Percentiles rank a stretch among this genome's conserved stretches.
Conservation (phyloP, 2,113 vertebrate species). For the Peromyscus leucopus region DNA sequence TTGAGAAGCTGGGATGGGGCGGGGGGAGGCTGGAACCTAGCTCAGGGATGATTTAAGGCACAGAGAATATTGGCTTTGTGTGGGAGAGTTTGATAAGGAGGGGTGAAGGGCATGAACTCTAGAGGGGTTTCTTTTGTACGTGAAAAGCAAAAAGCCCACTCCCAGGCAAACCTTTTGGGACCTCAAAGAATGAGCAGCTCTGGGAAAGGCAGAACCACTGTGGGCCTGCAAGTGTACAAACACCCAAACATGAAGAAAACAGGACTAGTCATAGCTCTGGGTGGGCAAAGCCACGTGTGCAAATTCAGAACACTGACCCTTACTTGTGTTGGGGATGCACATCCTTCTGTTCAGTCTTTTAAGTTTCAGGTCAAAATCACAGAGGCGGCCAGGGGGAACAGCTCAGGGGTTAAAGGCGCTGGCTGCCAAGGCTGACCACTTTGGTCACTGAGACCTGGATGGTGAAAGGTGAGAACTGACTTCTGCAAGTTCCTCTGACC, state of each 20-base stretch:
- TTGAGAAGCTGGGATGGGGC: neutral
- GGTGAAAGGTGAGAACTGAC: neutral
- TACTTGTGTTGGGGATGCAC: neutral
- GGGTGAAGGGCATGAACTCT: neutral
- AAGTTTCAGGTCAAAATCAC: neutral
- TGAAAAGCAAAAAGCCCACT: neutral
- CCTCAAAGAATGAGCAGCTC: neutral
- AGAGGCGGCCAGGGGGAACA: neutral
- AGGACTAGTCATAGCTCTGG: neutral
- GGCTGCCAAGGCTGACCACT: neutral
- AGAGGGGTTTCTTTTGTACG: neutral
- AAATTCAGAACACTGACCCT: neutral
- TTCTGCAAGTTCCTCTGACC: neutral
- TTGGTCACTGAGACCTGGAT: neutral
- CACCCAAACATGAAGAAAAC: neutral
- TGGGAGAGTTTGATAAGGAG: conserved; percentile 9
- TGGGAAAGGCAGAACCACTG: neutral
- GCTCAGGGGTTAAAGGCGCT: neutral
- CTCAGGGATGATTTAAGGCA: neutral
- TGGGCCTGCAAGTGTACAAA: neutral
- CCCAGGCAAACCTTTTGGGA: neutral
- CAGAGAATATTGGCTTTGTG: neutral
- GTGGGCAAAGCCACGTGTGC: neutral
- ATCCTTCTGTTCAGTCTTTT: neutral
- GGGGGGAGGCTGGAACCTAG: neutral